Evolutionary conservation across 2,113 vertebrate genomes (phyloP).

Genomic region (Pelusios castaneus): DNA sequence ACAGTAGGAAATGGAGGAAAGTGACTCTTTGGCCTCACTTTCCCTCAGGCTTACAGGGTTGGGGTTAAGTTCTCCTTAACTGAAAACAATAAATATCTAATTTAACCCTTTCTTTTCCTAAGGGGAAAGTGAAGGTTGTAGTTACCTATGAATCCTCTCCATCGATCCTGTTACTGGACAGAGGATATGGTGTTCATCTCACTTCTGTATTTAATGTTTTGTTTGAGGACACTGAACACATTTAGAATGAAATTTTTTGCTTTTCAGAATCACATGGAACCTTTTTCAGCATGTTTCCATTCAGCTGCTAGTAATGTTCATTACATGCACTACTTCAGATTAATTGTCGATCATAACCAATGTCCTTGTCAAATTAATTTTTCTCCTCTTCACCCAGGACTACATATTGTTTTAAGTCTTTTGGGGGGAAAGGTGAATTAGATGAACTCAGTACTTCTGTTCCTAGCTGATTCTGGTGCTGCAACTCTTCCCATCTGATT

Average conservation of each 20-base stretch:
- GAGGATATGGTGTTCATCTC: neutral
- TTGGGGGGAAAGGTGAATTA: neutral
- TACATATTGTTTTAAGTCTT: neutral
- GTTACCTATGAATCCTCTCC: neutral
- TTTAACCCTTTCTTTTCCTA: neutral
- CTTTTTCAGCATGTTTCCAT: neutral
- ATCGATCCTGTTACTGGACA: neutral
- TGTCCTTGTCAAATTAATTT: neutral
- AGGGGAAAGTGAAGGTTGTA: neutral
- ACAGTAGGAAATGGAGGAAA: neutral
- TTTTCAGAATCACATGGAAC: slow-evolving; percentile 16
- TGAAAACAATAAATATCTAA: neutral
- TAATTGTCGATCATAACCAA: neutral
- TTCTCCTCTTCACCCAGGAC: neutral
- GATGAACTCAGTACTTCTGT: neutral
- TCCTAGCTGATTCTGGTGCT: neutral
- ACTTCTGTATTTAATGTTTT: slow-evolving; percentile 56
- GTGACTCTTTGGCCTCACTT: neutral
- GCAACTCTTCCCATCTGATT: slow-evolving; percentile 4
- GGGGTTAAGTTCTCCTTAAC: neutral
- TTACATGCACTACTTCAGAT: neutral
- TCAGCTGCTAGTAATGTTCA: neutral
- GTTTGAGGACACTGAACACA: slow-evolving; percentile 2
- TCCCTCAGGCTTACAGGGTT: neutral
- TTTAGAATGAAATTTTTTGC: slow-evolving; percentile 45